Percentiles rank a stretch among this genome's conserved stretches.
These are phyloP conservation scores for Protonemura montana DNA, from an alignment of 2,888 invertebrate genomes.

Conservation along the genomic window DNA sequence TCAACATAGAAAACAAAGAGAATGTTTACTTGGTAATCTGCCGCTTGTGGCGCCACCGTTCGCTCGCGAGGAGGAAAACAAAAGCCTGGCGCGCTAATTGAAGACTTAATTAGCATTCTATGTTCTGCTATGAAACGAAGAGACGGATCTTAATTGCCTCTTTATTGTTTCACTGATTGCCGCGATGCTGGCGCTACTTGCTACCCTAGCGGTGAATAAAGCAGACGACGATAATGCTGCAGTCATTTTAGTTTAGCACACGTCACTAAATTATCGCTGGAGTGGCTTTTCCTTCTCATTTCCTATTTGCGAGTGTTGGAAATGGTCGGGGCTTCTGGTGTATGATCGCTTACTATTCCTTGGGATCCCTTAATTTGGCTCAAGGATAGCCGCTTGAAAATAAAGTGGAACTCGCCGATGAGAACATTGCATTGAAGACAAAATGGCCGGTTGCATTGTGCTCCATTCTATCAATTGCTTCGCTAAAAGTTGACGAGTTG, in stretches of 20 bases:
- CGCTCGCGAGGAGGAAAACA: conserved; percentile 41
- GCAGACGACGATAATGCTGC: neutral
- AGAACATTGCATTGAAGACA: too few species aligned
- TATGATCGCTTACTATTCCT: conserved; percentile 34
- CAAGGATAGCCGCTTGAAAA: neutral
- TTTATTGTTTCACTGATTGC: conserved; percentile 50
- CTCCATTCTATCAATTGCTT: too few species aligned
- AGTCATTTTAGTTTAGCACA: conserved; percentile 13
- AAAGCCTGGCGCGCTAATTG: conserved; percentile 49
- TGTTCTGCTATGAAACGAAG: conserved; percentile 47
- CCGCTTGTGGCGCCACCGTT: conserved; percentile 37
- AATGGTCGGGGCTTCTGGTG: conserved; percentile 20
- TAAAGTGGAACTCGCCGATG: neutral
- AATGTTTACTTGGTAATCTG: conserved; percentile 45
- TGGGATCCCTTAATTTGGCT: conserved; percentile 20
- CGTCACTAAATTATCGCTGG: conserved; percentile 33
- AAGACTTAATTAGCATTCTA: conserved; percentile 51
- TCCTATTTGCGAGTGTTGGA: conserved; percentile 34
- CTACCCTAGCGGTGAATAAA: conserved; percentile 9
- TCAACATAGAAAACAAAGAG: conserved; percentile 37
- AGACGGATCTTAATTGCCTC: conserved; percentile 49
- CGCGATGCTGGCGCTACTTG: conserved; percentile 25
- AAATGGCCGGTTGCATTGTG: too few species aligned
- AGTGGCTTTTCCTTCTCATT: conserved; percentile 41
- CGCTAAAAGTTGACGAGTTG: too few species aligned